Conservation (phyloP, 2,797 vertebrate genomes). For the Etheostoma nigrum region DNA sequence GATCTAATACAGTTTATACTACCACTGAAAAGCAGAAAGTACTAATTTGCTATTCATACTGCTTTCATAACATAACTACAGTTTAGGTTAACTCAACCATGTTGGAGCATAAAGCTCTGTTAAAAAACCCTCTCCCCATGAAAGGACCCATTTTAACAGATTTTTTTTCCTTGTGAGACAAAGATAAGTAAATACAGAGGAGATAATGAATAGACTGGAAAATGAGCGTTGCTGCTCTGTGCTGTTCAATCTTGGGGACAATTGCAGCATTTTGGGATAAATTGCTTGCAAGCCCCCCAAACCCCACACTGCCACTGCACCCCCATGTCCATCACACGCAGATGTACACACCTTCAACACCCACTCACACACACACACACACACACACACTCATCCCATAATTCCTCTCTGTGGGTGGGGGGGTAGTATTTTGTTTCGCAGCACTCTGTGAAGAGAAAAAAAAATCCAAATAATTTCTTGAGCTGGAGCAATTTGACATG, state of each 20-base stretch:
- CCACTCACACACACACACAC: slow-evolving; percentile 33
- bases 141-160: slow-evolving; percentile 83
- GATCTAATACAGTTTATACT: slow-evolving; percentile 86
- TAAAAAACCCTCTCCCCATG: slow-evolving; percentile 81
- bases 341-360: slow-evolving; percentile 65
- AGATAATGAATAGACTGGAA: slow-evolving; percentile 88
- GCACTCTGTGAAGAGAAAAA: slow-evolving; percentile 82
- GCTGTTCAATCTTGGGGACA: slow-evolving; percentile 87
- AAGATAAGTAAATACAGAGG: slow-evolving; percentile 88
- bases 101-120: slow-evolving; percentile 77
- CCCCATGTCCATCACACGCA: slow-evolving; percentile 64
- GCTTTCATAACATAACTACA: slow-evolving; percentile 81
- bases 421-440: slow-evolving; percentile 92
- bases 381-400: slow-evolving; percentile 74
- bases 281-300: slow-evolving; percentile 79
- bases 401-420: slow-evolving; percentile 85
- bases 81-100: slow-evolving; percentile 83
- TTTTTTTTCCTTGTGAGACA: slow-evolving; percentile 82
- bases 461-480: slow-evolving; percentile 95
- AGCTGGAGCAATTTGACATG: slow-evolving; percentile 98
- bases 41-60: slow-evolving; percentile 86
- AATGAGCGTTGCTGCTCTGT: slow-evolving; percentile 82
- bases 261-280: slow-evolving; percentile 90
- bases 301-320: slow-evolving; percentile 44
- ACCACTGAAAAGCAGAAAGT: slow-evolving; percentile 81